Base-by-base conservation (phyloP, 2,797 vertebrate species). In the Acestrorhynchus altus region DNA sequence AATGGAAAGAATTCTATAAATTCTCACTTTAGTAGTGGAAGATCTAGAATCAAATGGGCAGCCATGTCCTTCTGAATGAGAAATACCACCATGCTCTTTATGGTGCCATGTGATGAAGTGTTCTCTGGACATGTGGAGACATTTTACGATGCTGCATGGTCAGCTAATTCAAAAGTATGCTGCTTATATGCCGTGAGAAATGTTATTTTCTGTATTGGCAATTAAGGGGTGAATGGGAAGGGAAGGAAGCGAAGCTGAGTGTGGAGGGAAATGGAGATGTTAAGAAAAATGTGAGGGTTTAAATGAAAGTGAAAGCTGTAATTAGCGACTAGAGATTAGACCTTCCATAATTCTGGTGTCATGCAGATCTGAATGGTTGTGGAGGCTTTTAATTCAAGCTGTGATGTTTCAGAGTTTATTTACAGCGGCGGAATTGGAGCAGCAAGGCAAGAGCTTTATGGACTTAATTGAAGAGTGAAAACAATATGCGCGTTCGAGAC, bases 391-490 rank as follows among this genome's bases (percentile, higher is more conserved):
- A 51, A 69, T 69, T 26, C 16, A 18, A 67, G 44, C 46, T 2
- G 66, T 18, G 0, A 20, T n/a, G 66, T 69, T 12, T 39, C 2
- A n/a, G 11, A 18, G 28, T 51, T 35, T 69, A 69, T 69, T 69
- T 52, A 69, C 47, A n/a, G 16, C 28, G 35, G 16, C 1, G 47
- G 26, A 68, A 6, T 49, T 35, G 12, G 65, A 67, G 24, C 24
- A 4, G 26, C 44, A 49, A 73, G 52, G 35, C 22, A 15, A 46
- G 15, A 73, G 39, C 42, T 47, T 28, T 68, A 51, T 68, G 26
- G 31, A 9, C 13, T 31, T 51, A 68, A 49, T 49, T 67, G 64
- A 49, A 68, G 44, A 69, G 66, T 22, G 66, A 69, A 51, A 51
- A 69, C 46, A 31, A 69, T 69, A 52, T 52, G 15, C 13, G 16